These are phyloP conservation scores for Beaufortia kweichowensis DNA, from an alignment of 2,113 vertebrate genomes.

Conservation along the genomic window DNA sequence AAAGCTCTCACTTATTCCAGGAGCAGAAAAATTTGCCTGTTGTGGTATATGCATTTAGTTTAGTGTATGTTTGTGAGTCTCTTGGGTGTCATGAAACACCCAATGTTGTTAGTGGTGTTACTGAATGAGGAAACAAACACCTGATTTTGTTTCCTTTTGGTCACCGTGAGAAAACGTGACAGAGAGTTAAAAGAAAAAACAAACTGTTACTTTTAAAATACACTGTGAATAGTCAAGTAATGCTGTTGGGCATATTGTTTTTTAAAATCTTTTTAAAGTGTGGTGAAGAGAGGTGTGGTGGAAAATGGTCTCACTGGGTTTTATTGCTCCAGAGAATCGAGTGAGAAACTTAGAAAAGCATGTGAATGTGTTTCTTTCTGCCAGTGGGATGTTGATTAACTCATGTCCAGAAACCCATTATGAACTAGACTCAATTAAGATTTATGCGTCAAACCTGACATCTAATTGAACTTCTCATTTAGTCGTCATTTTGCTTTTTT, in stretches of 20 bases:
- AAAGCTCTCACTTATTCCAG: constrained; percentile 13
- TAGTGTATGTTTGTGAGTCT: not conserved
- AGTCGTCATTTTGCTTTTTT: not conserved
- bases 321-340: not conserved
- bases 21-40: not conserved
- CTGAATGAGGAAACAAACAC: not conserved
- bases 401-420: constrained; percentile 18
- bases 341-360: constrained; percentile 21
- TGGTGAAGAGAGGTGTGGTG: constrained; percentile 20
- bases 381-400: constrained; percentile 34
- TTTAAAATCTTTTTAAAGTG: too few relatives aligned
- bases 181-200: not conserved
- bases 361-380: not conserved
- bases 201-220: not conserved
- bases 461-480: not conserved
- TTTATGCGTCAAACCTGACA: not conserved
- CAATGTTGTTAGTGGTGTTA: not conserved
- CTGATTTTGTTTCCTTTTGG: not conserved
- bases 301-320: constrained; percentile 31
- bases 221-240: not conserved
- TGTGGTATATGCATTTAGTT: not conserved
- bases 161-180: not conserved
- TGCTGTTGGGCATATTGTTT: too few relatives aligned
- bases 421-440: not conserved
- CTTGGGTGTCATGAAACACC: not conserved